Percentiles rank a stretch among this genome's conserved stretches.
Conservation (phyloP, 2,888 invertebrate species). For the Caenorhabditis sp. region DNA sequence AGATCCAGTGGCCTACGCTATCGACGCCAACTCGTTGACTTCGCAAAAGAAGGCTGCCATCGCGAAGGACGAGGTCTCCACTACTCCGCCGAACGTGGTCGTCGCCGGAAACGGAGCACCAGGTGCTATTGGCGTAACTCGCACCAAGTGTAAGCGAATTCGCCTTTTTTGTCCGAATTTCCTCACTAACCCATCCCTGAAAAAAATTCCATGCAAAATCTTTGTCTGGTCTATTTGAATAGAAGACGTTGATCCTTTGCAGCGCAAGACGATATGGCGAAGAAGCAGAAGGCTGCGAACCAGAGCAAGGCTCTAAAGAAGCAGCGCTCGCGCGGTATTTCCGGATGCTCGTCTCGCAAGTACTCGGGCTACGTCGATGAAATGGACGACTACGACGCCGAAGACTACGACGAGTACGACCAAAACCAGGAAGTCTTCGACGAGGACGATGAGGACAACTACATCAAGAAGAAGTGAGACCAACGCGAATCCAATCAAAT, state of each 20-base stretch:
- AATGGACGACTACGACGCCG: constrained; percentile 25
- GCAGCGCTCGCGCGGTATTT: constrained; percentile 52
- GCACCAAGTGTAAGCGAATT: constrained; percentile 41
- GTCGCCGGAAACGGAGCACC: constrained; percentile 24
- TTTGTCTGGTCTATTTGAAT: too few species aligned
- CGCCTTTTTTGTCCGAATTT: not conserved
- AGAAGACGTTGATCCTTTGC: constrained; percentile 12
- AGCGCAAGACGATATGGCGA: constrained; percentile 36
- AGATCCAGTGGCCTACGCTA: constrained; percentile 34
- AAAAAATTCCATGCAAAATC: too few species aligned
- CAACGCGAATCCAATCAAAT: not conserved
- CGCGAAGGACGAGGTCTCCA: constrained; percentile 37
- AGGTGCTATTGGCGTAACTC: constrained; percentile 6
- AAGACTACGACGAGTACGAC: constrained; percentile 8
- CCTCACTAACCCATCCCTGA: too few species aligned
- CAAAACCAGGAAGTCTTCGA: constrained; percentile 35
- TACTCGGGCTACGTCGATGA: constrained; percentile 44
- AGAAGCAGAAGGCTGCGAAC: constrained; percentile 38
- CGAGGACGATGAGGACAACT: constrained; percentile 33
- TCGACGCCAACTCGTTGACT: constrained; percentile 34
- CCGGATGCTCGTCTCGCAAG: constrained; percentile 50
- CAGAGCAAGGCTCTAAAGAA: constrained; percentile 54
- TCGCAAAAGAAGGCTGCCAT: constrained; percentile 20
- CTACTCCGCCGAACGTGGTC: constrained; percentile 49
- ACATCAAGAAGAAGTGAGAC: constrained; percentile 8